Conservation (phyloP, 2,888 invertebrate species). For the Drosophila emarginata region DNA sequence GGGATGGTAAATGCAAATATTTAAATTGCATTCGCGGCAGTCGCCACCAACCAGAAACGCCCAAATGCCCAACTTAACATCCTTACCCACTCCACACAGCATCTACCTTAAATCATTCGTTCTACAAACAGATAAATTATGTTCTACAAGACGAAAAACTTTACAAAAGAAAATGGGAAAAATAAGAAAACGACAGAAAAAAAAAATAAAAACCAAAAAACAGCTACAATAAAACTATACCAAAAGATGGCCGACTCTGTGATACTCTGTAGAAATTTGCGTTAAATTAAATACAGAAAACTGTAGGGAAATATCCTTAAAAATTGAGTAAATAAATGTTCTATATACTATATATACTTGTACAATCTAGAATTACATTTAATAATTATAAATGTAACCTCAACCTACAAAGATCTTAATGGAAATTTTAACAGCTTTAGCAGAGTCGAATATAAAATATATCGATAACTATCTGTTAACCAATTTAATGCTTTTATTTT, state of each 20-base stretch:
- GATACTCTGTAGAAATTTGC: background rate
- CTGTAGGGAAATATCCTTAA: too few relatives aligned
- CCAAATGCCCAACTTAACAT: conserved; percentile 6
- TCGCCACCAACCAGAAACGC: conserved; percentile 52
- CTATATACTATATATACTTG: too few relatives aligned
- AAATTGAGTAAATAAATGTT: too few relatives aligned
- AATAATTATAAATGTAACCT: too few relatives aligned
- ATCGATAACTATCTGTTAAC: too few relatives aligned
- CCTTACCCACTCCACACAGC: conserved; percentile 19
- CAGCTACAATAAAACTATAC: background rate
- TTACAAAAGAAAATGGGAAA: conserved; percentile 5
- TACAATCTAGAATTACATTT: too few relatives aligned
- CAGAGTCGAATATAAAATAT: too few relatives aligned
- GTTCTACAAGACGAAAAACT: conserved; percentile 61
- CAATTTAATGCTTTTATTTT: too few relatives aligned
- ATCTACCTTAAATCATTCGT: conserved; percentile 74
- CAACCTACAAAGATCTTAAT: too few relatives aligned
- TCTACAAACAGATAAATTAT: conserved; percentile 78
- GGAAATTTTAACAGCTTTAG: too few relatives aligned
- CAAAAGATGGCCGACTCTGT: background rate
- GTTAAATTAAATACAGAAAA: too few relatives aligned
- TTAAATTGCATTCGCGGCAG: conserved; percentile 78
- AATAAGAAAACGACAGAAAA: background rate
- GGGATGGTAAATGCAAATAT: conserved; percentile 68
- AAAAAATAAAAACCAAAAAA: background rate